Base-by-base conservation (phyloP, 2,888 invertebrate species). In the Drosophila emarginata region DNA sequence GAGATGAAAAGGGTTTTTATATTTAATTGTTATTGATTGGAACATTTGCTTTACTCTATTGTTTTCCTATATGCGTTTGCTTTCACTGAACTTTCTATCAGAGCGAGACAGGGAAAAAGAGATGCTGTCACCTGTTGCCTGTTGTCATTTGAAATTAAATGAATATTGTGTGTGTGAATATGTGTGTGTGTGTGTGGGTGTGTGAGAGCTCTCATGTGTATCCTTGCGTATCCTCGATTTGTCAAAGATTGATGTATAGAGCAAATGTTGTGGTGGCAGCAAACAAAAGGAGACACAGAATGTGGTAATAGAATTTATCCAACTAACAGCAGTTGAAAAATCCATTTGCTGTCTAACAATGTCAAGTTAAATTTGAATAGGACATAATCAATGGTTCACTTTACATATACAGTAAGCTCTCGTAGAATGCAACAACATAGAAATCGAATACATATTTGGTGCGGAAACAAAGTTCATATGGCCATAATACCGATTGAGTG, bases 11-110 rank as follows among this genome's bases (percentile, higher is more conserved):
- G 70, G 78, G 67, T 80, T 82, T 80, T 32, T 54, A 32, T 80
- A 60, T 80, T 71, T 69, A 80, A 77, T 85, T 82, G 77, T 77
- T 70, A 63, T 74, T 69, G 67, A 81, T 77, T 79, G 70, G 70
- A 74, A 73, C 68, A 67, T 67, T 67, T 72, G 66, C n/a, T 53
- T 56, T 6, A 5, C 6, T 26, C 26, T 50, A 32, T 61, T 68
- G 79, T 84, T 84, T 84, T 82, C 84, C 79, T 81, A 14, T n/a
- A n/a, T 52, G 26, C 23, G 26, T n/a, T 23, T 52, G 23, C 51
- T 53, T 45, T 45, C 45, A 45, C 45, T 45, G 45, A 12, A 45
- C 21, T 45, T 45, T 45, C 45, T 26, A 52, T n/a, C 32, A 53
- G 15, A 50, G 32, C 32, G 32, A 2, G 32, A 32, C 32, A 32